A percentile compares a stretch with the other conserved stretches of the same genome.
Conservation (phyloP, 2,888 invertebrate genomes). For the Trichogramma evanescens region DNA sequence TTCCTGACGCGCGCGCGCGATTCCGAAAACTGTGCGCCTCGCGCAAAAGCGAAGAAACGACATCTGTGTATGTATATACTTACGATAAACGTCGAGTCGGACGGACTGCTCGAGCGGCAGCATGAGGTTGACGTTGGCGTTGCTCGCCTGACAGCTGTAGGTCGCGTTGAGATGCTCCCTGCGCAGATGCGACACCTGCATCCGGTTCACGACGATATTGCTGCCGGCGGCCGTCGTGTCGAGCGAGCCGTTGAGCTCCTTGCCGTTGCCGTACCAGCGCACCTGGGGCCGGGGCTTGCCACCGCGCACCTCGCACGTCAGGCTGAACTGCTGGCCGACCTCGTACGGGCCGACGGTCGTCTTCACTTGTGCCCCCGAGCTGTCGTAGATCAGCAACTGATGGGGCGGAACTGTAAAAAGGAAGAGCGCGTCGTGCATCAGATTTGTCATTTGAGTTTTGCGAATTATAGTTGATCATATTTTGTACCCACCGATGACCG, state of each 20-base stretch:
- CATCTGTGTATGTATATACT: conserved; percentile 46
- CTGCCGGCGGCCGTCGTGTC: conserved; percentile 65
- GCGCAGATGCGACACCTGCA: conserved; percentile 67
- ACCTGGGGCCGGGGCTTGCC: conserved; percentile 50
- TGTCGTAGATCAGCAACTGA: conserved; percentile 46
- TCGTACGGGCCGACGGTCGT: conserved; percentile 46
- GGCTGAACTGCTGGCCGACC: conserved; percentile 47
- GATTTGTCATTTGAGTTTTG: not conserved
- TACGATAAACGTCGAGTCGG: conserved; percentile 75
- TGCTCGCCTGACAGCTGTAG: conserved; percentile 80
- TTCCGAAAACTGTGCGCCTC: too few species aligned
- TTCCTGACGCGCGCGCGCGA: too few species aligned
- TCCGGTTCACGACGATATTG: conserved; percentile 71
- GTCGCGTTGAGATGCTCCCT: conserved; percentile 76
- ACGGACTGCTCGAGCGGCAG: conserved; percentile 77
- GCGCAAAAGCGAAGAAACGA: too few species aligned
- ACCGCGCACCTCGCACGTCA: conserved; percentile 52
- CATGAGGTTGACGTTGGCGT: conserved; percentile 82
- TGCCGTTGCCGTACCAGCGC: conserved; percentile 66
- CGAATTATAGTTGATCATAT: not conserved
- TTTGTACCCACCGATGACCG: conserved; percentile 50
- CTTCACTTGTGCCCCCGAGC: conserved; percentile 49
- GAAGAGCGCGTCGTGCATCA: not conserved
- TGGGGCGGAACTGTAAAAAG: conserved; percentile 47
- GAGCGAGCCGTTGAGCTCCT: conserved; percentile 52